Conservation (phyloP, 2,797 vertebrate species). For the Anniella stebbinsi region DNA sequence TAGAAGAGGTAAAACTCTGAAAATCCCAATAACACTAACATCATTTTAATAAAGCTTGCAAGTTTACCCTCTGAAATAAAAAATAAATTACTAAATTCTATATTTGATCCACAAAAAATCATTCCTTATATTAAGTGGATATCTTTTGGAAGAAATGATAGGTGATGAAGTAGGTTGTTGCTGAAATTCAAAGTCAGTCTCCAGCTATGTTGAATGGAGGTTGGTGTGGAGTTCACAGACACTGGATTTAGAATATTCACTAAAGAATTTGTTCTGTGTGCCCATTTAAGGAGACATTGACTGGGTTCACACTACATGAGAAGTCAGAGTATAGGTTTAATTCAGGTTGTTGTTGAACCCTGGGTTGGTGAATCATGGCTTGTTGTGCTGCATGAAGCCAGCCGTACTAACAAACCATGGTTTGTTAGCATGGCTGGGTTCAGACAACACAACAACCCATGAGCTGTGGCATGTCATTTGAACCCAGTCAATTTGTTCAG, state of each 20-base stretch:
- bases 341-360: too few species aligned
- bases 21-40: too few species aligned
- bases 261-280: background rate
- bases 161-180: background rate
- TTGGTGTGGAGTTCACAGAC: too few species aligned
- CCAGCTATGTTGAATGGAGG: background rate
- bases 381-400: too few species aligned
- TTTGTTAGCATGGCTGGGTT: too few species aligned
- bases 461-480: too few species aligned
- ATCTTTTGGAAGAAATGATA: background rate
- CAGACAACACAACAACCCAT: too few species aligned
- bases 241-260: background rate
- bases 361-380: too few species aligned
- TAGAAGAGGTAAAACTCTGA: constrained; percentile 40
- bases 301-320: too few species aligned
- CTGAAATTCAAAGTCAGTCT: background rate
- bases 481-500: too few species aligned
- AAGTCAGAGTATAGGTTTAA: too few species aligned
- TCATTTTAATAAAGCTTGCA: background rate
- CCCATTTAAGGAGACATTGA: background rate
- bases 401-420: too few species aligned
- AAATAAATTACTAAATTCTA: background rate
- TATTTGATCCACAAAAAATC: background rate
- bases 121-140: background rate
- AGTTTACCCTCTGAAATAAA: background rate